Conservation (phyloP, 2,113 vertebrate genomes). For the Pelecanus crispus region DNA sequence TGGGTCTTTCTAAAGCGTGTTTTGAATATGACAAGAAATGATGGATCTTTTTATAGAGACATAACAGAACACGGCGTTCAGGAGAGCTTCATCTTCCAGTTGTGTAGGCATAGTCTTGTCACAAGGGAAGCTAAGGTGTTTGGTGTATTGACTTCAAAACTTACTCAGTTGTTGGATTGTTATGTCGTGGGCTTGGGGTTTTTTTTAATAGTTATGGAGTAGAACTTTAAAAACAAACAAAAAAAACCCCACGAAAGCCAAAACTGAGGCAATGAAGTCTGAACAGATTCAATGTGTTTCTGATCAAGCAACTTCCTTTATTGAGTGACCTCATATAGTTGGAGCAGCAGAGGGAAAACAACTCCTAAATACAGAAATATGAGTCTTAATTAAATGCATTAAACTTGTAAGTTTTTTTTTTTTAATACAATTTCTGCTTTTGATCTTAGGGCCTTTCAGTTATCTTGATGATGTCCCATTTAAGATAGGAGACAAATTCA, state of each 20-base stretch:
- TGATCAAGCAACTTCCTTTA: background rate
- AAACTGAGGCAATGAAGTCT: background rate
- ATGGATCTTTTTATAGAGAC: background rate
- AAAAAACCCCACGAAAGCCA: no score
- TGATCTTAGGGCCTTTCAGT: constrained; percentile 86
- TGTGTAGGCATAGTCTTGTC: background rate
- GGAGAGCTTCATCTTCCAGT: background rate
- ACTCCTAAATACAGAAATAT: background rate
- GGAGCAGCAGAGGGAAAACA: background rate
- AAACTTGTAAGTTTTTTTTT: accelerated
- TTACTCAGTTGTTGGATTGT: background rate
- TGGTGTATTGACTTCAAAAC: background rate
- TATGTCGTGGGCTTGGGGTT: background rate
- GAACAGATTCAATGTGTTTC: background rate
- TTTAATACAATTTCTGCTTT: constrained; percentile 2
- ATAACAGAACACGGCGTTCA: background rate
- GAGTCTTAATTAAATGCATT: background rate
- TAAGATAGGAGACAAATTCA: constrained; percentile 95
- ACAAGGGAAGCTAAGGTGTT: background rate
- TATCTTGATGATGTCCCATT: constrained; percentile 98
- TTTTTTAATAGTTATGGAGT: background rate
- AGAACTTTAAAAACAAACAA: background rate
- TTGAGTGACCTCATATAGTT: background rate
- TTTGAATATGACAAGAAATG: background rate
- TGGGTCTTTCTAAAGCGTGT: background rate